These are phyloP conservation scores for Clupea harengus DNA, from an alignment of 2,113 vertebrate species.

Conservation along the genomic window DNA sequence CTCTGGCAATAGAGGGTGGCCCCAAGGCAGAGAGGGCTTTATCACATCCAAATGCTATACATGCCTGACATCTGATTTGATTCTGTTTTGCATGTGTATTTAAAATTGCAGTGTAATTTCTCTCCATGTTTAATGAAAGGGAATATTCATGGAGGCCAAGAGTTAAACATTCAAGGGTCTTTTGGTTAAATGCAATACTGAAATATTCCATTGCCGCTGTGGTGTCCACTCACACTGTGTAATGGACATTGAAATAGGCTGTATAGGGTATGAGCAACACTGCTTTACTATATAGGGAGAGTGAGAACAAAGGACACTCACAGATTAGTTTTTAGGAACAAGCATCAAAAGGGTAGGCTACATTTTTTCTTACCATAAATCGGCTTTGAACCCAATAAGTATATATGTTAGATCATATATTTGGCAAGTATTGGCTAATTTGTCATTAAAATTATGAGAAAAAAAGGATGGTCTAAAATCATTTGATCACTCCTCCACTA, in stretches of 20 bases:
- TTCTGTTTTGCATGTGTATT: conserved; percentile 30
- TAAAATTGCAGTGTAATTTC: conserved; percentile 37
- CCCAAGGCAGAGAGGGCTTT: conserved; percentile 67
- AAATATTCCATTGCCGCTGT: conserved; percentile 10
- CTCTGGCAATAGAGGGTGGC: conserved; percentile 69
- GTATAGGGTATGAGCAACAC: not conserved
- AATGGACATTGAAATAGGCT: not conserved
- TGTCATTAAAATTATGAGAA: not conserved
- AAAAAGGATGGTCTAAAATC: not conserved
- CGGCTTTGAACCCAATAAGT: not conserved
- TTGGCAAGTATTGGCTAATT: not conserved
- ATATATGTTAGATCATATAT: not conserved
- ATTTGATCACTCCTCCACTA: not conserved
- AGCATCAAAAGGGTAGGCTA: not conserved
- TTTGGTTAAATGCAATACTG: conserved; percentile 27
- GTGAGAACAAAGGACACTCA: not conserved
- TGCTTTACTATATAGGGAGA: not conserved
- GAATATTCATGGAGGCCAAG: conserved; percentile 20
- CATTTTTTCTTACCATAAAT: not conserved
- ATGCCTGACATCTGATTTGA: conserved; percentile 56
- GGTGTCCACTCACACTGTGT: not conserved
- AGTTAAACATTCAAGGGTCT: conserved; percentile 27
- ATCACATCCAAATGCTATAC: conserved; percentile 79
- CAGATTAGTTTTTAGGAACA: not conserved
- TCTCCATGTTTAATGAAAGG: conserved; percentile 16